phyloP scores from a whole-genome alignment of 1,140 invertebrate genomes.

The Eueides isabella region DNA sequence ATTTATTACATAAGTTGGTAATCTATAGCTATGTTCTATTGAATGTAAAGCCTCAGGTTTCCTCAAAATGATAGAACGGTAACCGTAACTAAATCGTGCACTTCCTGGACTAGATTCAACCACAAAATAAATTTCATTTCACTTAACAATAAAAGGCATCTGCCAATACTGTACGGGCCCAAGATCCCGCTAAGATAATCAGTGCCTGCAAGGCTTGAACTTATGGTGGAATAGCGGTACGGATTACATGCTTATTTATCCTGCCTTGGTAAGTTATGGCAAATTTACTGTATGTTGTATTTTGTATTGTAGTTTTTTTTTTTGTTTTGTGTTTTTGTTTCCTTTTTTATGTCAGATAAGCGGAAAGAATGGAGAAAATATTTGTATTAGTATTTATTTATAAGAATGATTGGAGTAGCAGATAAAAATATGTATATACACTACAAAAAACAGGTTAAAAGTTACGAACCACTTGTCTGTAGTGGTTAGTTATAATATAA shows the following conservation, averaged over 20 bases:
- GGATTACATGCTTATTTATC: conserved; percentile 21
- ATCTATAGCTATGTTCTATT: background rate
- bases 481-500: no score
- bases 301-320: background rate
- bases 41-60: background rate
- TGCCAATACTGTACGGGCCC: conserved; percentile 16
- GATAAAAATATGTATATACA: no score
- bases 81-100: conserved; percentile 11
- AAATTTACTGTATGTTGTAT: background rate
- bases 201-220: conserved; percentile 24
- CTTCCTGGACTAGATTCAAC: conserved; percentile 19
- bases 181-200: conserved; percentile 27
- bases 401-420: no score
- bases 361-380: background rate
- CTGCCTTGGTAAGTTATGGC: conserved; percentile 2
- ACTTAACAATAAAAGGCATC: conserved; percentile 29
- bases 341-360: background rate
- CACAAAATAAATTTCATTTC: conserved; percentile 29
- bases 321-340: conserved; percentile 1
- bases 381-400: background rate
- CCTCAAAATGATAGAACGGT: conserved; percentile 10
- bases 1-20: background rate
- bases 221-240: conserved; percentile 22
- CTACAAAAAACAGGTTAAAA: no score
- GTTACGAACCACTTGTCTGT: no score